Percentiles rank a stretch among this genome's conserved stretches.
phyloP scores from a whole-genome alignment of 2,113 vertebrate species.

The Chaenogobius annularis region DNA sequence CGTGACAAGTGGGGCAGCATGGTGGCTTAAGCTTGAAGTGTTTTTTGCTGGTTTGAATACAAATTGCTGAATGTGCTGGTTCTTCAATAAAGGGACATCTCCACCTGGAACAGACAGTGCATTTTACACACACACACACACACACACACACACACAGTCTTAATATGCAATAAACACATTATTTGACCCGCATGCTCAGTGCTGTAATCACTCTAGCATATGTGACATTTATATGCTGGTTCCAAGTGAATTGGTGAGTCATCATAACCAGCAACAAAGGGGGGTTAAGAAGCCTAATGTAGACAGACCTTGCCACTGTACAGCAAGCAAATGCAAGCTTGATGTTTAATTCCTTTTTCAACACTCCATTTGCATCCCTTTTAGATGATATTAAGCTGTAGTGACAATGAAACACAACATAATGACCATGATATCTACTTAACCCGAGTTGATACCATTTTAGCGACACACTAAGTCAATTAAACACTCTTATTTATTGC shows the following conservation, averaged over 20 bases:
- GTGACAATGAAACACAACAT: background rate
- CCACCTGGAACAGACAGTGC: slow-evolving; percentile 53
- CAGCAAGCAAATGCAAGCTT: background rate
- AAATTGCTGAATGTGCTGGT: background rate
- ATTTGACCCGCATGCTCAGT: background rate
- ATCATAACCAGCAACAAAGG: background rate
- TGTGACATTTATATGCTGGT: slow-evolving; percentile 14
- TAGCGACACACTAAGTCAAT: background rate
- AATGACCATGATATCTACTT: background rate
- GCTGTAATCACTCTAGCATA: background rate
- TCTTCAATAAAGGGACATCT: slow-evolving; percentile 30
- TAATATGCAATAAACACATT: slow-evolving; percentile 18
- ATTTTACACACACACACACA: background rate
- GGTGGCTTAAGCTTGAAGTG: background rate
- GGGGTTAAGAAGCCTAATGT: slow-evolving; percentile 16
- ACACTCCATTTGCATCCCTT: background rate
- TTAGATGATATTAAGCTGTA: too few relatives aligned
- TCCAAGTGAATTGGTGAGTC: slow-evolving; percentile 15
- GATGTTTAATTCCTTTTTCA: slow-evolving; percentile 1
- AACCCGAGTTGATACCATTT: background rate
- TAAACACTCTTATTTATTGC: background rate
- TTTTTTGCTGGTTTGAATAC: background rate
- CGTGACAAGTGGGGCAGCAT: slow-evolving; percentile 1
- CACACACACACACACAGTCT: too few relatives aligned
- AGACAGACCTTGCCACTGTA: slow-evolving; percentile 23